These are phyloP conservation scores for Aphodius granarius DNA, from an alignment of 2,888 invertebrate genomes.

Conservation along the genomic window DNA sequence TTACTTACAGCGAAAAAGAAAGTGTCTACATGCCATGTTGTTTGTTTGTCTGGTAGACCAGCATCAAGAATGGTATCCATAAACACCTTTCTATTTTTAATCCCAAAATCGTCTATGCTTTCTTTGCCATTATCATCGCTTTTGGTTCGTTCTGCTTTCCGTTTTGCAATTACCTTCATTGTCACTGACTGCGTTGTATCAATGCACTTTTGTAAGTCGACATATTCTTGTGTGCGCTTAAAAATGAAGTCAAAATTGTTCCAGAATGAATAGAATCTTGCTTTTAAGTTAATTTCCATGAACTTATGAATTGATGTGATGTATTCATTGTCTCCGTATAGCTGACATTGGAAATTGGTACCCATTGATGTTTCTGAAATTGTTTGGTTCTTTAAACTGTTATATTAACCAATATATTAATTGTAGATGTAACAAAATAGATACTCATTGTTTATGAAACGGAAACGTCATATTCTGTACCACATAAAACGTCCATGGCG, in stretches of 20 bases:
- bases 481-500: slow-evolving; percentile 52
- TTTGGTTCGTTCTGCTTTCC: slow-evolving; percentile 26
- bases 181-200: slow-evolving; percentile 29
- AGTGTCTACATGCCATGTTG: slow-evolving; percentile 58
- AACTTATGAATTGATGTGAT: slow-evolving; percentile 6
- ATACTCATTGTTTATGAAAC: slow-evolving; percentile 9
- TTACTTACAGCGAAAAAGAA: slow-evolving; percentile 59
- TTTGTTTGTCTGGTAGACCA: slow-evolving; percentile 35
- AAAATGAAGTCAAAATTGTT: slow-evolving; percentile 32
- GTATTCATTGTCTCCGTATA: slow-evolving; percentile 16
- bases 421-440: neutral
- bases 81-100: slow-evolving; percentile 25
- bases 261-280: slow-evolving; percentile 32
- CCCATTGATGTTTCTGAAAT: slow-evolving; percentile 26
- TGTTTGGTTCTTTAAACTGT: neutral
- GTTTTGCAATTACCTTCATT: slow-evolving; percentile 26
- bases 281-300: slow-evolving; percentile 28
- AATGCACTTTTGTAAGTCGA: slow-evolving; percentile 24
- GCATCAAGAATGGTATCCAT: slow-evolving; percentile 28
- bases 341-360: slow-evolving; percentile 16
- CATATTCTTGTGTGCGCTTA: slow-evolving; percentile 29
- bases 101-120: slow-evolving; percentile 25
- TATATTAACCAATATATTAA: too few relatives aligned
- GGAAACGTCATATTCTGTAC: too few relatives aligned
- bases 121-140: slow-evolving; percentile 43